Evolutionary conservation across 2,797 vertebrate species (phyloP), one percentile per base, ranked within the genome.

Genomic region (Lophotriccus pileatus): DNA sequence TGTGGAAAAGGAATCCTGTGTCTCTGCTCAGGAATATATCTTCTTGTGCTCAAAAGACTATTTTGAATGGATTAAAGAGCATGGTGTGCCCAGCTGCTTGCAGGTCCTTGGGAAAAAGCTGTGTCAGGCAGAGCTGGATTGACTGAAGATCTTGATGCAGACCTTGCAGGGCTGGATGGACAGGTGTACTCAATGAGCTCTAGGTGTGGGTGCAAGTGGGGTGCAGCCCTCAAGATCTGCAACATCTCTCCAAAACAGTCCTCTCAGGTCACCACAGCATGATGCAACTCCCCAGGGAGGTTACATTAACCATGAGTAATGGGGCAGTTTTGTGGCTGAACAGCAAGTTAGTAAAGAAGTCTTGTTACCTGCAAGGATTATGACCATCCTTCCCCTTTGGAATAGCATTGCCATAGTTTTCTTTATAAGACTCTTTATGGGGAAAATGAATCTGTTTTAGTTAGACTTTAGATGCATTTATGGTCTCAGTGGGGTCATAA

Each of bases 391-490:
- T 84, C 37, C 52, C 50, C 59, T 73, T 91, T 55, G 22, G 79
- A 86, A 49, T 47, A 75, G 39, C 44, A 60, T 4, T 49, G 60
- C 67, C 53, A 32, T 62, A 11, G 18, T 68, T 75, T 84, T 43
- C 78, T 85, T 89, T 34, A 25, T 46, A 63, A 73, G 59, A 14
- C 36, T 3, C 2, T 81, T 93, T 94, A 79, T 79, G 67, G 67
- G 41, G 37, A 66, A 89, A 93, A 88, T 92, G 0, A 53, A 79
- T 60, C 70, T 58, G 67, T 12, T 90, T 87, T 88, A 50, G 30
- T 93, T 60, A 53, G 47, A 43, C 82, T 88, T 89, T 23, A 82
- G 78, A 91, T 87, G n/a, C 4, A 30, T 95, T 93, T 88, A 86
- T 30, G 13, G 68, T 68, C 59, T 78, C 74, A 23, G 27, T 6